A percentile compares a stretch with the other conserved stretches of the same genome.
phyloP scores from a whole-genome alignment of 2,797 vertebrate genomes.

The Cynodonichthys magdalenae region DNA sequence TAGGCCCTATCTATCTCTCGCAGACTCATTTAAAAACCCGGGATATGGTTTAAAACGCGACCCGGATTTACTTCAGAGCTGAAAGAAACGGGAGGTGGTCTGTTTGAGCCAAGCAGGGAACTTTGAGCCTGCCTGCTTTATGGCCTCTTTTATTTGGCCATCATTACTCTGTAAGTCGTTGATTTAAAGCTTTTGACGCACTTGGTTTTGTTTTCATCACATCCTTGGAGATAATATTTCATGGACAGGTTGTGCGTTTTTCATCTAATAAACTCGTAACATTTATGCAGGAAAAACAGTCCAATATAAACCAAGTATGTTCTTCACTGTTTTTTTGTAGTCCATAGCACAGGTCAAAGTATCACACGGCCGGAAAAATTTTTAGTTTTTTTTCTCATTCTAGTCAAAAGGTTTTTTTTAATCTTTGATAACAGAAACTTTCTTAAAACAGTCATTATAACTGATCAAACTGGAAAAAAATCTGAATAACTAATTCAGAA shows the following conservation, averaged over 20 bases:
- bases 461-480: no score
- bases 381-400: no score
- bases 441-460: no score
- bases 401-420: no score
- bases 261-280: no score
- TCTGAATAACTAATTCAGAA: no score
- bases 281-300: no score
- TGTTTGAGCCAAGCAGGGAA: constrained; percentile 45
- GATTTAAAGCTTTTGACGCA: constrained; percentile 37
- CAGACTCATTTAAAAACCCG: constrained; percentile 79
- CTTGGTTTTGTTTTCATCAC: constrained; percentile 60
- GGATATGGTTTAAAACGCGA: constrained; percentile 77
- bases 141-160: constrained; percentile 39
- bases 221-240: constrained; percentile 25
- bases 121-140: constrained; percentile 30
- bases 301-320: neutral
- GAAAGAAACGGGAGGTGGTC: constrained; percentile 36
- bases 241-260: neutral
- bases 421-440: no score
- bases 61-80: constrained; percentile 82
- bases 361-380: no score
- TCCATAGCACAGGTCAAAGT: neutral
- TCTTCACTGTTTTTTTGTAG: constrained; percentile 1
- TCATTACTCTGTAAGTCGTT: constrained; percentile 23
- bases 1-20: constrained; percentile 82